Base-by-base conservation (phyloP, 1,140 invertebrate genomes). In the Ephestia elutella region DNA sequence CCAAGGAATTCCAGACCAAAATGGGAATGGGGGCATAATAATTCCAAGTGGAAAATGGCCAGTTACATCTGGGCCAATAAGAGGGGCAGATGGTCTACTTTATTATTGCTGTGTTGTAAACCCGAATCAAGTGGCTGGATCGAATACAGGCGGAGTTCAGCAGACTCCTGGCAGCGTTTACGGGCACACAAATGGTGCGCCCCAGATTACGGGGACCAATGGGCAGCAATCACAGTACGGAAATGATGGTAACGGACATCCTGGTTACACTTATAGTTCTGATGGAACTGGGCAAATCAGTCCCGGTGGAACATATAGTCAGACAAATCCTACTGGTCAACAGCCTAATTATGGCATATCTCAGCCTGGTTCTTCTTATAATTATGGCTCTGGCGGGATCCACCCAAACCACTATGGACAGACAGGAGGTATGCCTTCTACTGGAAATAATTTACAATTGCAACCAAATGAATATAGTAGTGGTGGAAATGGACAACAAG, bases 51-150 rank as follows among this genome's bases (percentile, higher is more conserved):
- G 7, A 8, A 58, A 58, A 15, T 57, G 56, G 56, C 56, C 56
- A 4, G 11, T 57, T 28, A 5, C 44, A 7, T 49, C 44, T 13
- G 49, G 49, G n/a, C 21, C 49, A 19, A 50, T 58, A 51, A 49
- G 17, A 30, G 56, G 25, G 8, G 28, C 48, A 15, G 56, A 25
- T 17, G 49, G 49, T 8, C 49, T 49, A 19, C 30, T 49, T 17
- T 58, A 58, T 35, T 58, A 32, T 51, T 58, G 56, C 25, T 58
- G 56, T 20, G 48, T 58, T 19, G 56, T 58, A 18, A 58, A 51
- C 49, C 56, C 56, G 15, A 53, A 53, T 44, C 38, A 44, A 44
- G 38, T 9, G 32, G 3, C 32, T 17, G 38, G 38, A 44, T 44
- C n/a, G 10, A 44, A 44, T 44, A 15, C 10, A 17, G 38, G 38